Conservation (phyloP, 2,888 invertebrate genomes). For the Polydrusus cervinus region DNA sequence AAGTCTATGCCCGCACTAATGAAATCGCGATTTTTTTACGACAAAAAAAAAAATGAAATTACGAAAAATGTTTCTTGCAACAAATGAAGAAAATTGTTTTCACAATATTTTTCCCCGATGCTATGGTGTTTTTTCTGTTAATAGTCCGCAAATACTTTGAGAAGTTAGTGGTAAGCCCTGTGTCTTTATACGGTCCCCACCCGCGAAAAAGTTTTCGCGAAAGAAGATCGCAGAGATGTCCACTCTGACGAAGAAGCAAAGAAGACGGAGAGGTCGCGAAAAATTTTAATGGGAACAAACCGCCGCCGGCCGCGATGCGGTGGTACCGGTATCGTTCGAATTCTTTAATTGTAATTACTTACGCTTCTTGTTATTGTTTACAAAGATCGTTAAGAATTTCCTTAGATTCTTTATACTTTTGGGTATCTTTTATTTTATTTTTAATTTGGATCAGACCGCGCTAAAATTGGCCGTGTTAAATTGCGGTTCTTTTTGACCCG, state of each 20-base stretch:
- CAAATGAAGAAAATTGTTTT: background rate
- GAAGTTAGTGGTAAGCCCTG: constrained; percentile 31
- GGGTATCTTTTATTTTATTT: no score
- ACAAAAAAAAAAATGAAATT: background rate
- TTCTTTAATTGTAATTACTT: constrained; percentile 30
- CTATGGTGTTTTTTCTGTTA: constrained; percentile 39
- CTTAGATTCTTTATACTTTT: background rate
- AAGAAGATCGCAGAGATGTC: constrained; percentile 48
- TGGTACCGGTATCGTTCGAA: constrained; percentile 45
- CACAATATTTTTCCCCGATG: constrained; percentile 15
- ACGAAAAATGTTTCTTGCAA: background rate
- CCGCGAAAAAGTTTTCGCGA: constrained; percentile 45
- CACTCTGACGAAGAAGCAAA: constrained; percentile 43
- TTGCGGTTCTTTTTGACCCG: no score
- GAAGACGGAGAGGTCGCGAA: constrained; percentile 47
- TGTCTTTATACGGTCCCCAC: constrained; percentile 48
- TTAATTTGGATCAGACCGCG: no score
- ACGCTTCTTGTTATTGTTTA: constrained; percentile 13
- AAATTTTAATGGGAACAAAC: constrained; percentile 48
- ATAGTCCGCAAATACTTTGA: constrained; percentile 46
- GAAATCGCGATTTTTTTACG: background rate
- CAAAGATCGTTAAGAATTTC: background rate
- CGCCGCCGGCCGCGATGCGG: constrained; percentile 35
- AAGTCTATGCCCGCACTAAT: constrained; percentile 10
- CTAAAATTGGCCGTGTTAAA: no score